Base-by-base conservation (phyloP, 2,797 vertebrate species). In the Pipistrellus kuhlii region DNA sequence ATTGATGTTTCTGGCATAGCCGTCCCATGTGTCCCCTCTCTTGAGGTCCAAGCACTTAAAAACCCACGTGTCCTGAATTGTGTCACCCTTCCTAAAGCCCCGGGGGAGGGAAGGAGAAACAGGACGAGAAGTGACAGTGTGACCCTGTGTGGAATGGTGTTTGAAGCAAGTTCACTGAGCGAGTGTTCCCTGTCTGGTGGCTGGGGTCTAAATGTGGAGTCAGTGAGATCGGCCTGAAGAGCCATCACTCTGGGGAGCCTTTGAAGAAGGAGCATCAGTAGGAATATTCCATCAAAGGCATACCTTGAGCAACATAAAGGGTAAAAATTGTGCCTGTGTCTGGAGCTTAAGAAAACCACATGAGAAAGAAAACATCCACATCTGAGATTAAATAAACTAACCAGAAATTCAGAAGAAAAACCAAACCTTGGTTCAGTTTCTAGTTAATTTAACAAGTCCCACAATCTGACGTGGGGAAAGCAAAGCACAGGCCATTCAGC, bases 361-460 rank as follows among this genome's bases (percentile, higher is more conserved):
- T 2, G 8, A 82, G 32, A 91, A 64, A 64, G 59, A 78, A 90
- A 81, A 69, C 12, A n/a, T 27, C 46, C 10, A 59, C 55, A 72
- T 69, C 46, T 59, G 27, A 93, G 91, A 90, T 32, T 69, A 88
- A 90, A 62, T n/a, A 66, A 94, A 85, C 55, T 30, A 84, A 78
- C 55, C 68, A 90, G 62, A 85, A 95, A 93, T 75, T 85, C 41
- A 64, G 44, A 89, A 71, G 62, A 76, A 95, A 95, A 82, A 7
- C 14, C 64, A 30, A 23, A 87, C 25, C 53, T 76, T 59, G 30
- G 41, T 25, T 41, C 32, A 35, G 57, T 53, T 87, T 78, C 88
- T 32, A 72, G 66, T 73, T 83, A 55, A 44, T n/a, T 35, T 69
- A 81, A 94, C 14, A 69, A 53, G 18, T 55, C 69, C n/a, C 18